phyloP scores from a whole-genome alignment of 2,113 vertebrate genomes.

The Ciconia boyciana region DNA sequence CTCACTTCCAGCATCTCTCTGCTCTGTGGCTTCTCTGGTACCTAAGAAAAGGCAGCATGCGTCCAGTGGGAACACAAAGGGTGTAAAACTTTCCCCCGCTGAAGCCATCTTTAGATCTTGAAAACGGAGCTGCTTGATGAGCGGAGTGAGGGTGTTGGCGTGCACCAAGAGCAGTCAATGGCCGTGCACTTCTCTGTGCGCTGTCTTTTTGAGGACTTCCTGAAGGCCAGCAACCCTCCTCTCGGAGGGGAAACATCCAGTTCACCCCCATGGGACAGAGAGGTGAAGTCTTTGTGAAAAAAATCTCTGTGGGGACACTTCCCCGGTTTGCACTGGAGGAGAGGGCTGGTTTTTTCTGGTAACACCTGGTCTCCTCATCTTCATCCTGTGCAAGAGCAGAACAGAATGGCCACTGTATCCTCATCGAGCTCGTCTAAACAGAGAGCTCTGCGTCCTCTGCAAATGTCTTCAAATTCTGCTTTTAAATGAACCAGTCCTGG shows the following conservation, averaged over 20 bases:
- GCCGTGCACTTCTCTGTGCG: background rate
- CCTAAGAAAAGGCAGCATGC: background rate
- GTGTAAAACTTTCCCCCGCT: background rate
- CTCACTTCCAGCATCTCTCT: background rate
- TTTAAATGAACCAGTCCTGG: background rate
- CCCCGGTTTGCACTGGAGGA: background rate
- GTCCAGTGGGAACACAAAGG: background rate
- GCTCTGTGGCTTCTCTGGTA: background rate
- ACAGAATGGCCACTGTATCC: background rate
- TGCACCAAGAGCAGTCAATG: background rate
- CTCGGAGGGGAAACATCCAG: background rate
- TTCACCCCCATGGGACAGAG: background rate
- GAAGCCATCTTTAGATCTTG: background rate
- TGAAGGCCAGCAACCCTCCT: background rate
- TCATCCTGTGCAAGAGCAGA: background rate
- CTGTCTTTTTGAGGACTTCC: background rate
- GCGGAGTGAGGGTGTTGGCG: accelerated
- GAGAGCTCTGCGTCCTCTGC: background rate
- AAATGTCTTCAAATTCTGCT: background rate
- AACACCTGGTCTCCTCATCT: background rate
- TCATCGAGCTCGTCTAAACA: background rate
- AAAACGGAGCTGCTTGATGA: background rate
- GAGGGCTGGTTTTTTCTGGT: background rate
- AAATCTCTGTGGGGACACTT: background rate
- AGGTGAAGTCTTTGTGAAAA: background rate